Evolutionary conservation across 1,140 invertebrate species (phyloP).

Genomic region (Drosophila yakuba): DNA sequence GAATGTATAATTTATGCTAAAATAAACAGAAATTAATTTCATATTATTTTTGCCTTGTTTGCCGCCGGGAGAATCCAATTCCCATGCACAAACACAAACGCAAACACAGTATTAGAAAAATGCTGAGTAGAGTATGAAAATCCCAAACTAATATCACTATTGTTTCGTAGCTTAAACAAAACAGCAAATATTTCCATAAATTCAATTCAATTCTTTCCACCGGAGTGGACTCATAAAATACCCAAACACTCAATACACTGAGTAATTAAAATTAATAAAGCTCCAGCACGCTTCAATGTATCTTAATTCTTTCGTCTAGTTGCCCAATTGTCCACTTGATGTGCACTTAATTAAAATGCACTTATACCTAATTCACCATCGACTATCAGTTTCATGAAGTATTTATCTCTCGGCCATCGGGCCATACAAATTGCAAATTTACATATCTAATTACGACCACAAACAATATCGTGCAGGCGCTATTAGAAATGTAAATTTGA

Average conservation of each 20-base stretch:
- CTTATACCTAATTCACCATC: constrained; percentile 16
- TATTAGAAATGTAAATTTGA: constrained; percentile 38
- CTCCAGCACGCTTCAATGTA: constrained; percentile 3
- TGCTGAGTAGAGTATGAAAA: constrained; percentile 18
- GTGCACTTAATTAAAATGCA: constrained; percentile 19
- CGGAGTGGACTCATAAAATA: constrained; percentile 9
- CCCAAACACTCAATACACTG: constrained; percentile 19
- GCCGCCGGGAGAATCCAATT: constrained; percentile 26
- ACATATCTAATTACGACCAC: constrained; percentile 65
- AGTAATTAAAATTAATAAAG: constrained; percentile 37
- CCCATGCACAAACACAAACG: constrained; percentile 28
- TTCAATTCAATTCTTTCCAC: constrained; percentile 6
- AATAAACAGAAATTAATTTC: constrained; percentile 78
- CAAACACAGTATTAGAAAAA: constrained; percentile 23
- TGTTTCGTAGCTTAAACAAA: constrained; percentile 38
- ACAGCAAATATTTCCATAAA: constrained; percentile 17
- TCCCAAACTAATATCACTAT: constrained; percentile 51
- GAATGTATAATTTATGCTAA: constrained; percentile 64
- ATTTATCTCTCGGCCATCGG: constrained; percentile 41
- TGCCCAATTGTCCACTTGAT: constrained; percentile 14
- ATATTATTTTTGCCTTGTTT: constrained; percentile 51
- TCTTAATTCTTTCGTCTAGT: constrained; percentile 17
- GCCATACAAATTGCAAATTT: constrained; percentile 42
- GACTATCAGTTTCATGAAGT: constrained; percentile 55
- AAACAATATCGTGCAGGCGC: constrained; percentile 36